These are phyloP conservation scores for Parnassius glacialis DNA, from an alignment of 2,888 invertebrate species.

Conservation along the genomic window DNA sequence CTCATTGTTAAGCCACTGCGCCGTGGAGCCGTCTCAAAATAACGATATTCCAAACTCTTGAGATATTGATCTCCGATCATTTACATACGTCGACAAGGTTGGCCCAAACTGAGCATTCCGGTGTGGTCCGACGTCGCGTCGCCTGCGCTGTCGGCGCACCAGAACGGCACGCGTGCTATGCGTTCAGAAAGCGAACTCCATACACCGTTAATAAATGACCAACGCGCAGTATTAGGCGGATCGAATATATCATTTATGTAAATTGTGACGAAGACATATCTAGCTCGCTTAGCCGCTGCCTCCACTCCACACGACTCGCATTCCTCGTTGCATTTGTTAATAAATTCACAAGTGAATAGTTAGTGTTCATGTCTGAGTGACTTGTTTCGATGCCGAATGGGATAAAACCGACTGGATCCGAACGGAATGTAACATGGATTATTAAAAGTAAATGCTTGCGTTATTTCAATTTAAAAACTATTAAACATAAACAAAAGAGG, in stretches of 20 bases:
- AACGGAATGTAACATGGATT: not conserved
- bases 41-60: constrained; percentile 20
- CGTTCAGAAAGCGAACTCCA: constrained; percentile 54
- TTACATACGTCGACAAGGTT: constrained; percentile 70
- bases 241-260: constrained; percentile 80
- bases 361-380: constrained; percentile 47
- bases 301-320: constrained; percentile 72
- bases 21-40: not conserved
- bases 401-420: constrained; percentile 10
- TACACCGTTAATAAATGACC: constrained; percentile 75
- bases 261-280: constrained; percentile 81
- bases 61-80: constrained; percentile 59
- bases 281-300: constrained; percentile 63
- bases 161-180: constrained; percentile 74
- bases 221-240: constrained; percentile 73
- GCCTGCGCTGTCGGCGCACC: constrained; percentile 60
- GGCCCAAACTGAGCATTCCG: constrained; percentile 53
- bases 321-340: constrained; percentile 62
- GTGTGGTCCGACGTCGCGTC: constrained; percentile 67
- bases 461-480: too few relatives aligned
- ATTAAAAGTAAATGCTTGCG: too few relatives aligned
- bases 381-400: constrained; percentile 37
- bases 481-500: too few relatives aligned
- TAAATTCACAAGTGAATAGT: constrained; percentile 52
- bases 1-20: too few relatives aligned